Percentiles rank a stretch among this genome's conserved stretches.
Evolutionary conservation across 2,888 invertebrate species (phyloP).

Genomic region (Cryptus viduatorius): DNA sequence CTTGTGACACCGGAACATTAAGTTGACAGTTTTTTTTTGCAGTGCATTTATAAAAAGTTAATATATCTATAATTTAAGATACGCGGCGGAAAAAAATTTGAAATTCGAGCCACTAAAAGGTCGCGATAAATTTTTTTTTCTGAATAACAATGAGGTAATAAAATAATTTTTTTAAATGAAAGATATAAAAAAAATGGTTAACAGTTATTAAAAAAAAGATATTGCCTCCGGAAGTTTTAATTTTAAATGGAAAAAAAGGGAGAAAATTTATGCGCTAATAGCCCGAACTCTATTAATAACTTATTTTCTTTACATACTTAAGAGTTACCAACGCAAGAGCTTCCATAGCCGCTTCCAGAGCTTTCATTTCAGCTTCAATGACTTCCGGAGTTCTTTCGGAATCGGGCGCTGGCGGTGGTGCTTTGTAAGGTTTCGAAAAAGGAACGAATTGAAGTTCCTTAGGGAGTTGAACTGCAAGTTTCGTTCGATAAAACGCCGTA

Average conservation of each 20-base stretch:
- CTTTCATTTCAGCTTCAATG: slow-evolving; percentile 92
- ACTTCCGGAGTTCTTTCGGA: slow-evolving; percentile 91
- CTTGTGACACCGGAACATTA: too few species aligned
- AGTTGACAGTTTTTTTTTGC: too few species aligned
- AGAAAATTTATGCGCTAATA: background rate
- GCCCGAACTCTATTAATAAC: background rate
- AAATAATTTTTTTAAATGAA: too few species aligned
- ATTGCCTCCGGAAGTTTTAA: too few species aligned
- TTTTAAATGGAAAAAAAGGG: too few species aligned
- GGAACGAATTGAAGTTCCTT: slow-evolving; percentile 87
- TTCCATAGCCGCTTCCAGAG: slow-evolving; percentile 90
- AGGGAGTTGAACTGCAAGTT: slow-evolving; percentile 87
- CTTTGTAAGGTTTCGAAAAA: slow-evolving; percentile 89
- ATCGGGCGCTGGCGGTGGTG: slow-evolving; percentile 89
- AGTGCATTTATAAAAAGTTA: too few species aligned
- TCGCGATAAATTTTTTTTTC: too few species aligned
- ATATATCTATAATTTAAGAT: too few species aligned
- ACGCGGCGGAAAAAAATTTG: too few species aligned
- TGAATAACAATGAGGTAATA: too few species aligned
- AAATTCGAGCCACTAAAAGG: background rate
- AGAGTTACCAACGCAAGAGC: slow-evolving; percentile 90
- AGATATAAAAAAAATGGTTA: too few species aligned
- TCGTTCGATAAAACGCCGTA: slow-evolving; percentile 1
- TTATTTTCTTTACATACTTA: slow-evolving; percentile 86
- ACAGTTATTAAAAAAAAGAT: too few species aligned